phyloP scores from a whole-genome alignment of 1,140 invertebrate species.

The Telenomus remus region DNA sequence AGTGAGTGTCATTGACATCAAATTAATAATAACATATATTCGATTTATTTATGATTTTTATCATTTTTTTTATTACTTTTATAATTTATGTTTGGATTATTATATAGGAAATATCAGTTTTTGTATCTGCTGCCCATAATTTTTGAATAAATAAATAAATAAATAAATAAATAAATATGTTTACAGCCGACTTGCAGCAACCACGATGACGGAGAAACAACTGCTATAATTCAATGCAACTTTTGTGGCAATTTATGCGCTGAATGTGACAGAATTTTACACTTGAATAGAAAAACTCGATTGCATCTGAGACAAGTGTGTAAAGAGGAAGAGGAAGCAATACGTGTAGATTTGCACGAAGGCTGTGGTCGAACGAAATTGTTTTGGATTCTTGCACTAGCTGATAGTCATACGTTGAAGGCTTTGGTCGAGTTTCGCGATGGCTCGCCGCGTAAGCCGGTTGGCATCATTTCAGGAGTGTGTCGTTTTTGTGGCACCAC shows the following conservation, averaged over 20 bases:
- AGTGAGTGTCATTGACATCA: too few species aligned
- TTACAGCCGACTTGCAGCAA: slow-evolving; percentile 90
- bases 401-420: slow-evolving; percentile 94
- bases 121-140: too few species aligned
- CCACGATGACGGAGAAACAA: slow-evolving; percentile 96
- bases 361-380: slow-evolving; percentile 96
- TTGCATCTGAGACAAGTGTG: slow-evolving; percentile 93
- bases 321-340: slow-evolving; percentile 96
- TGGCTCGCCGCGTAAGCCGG: slow-evolving; percentile 75
- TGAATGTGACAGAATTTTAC: slow-evolving; percentile 96
- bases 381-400: slow-evolving; percentile 94
- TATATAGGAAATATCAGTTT: too few species aligned
- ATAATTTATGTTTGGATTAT: too few species aligned
- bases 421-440: slow-evolving; percentile 95
- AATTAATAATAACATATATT: too few species aligned
- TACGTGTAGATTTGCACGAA: slow-evolving; percentile 95
- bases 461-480: slow-evolving; percentile 79
- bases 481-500: slow-evolving; percentile 95
- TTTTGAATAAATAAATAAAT: background rate
- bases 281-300: slow-evolving; percentile 91
- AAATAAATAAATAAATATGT: background rate
- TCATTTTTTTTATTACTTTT: too few species aligned
- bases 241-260: slow-evolving; percentile 94
- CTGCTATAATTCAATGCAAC: slow-evolving; percentile 94
- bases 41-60: too few species aligned